Evolutionary conservation across 2,113 vertebrate species (phyloP).

Genomic region (Noctilio leporinus): DNA sequence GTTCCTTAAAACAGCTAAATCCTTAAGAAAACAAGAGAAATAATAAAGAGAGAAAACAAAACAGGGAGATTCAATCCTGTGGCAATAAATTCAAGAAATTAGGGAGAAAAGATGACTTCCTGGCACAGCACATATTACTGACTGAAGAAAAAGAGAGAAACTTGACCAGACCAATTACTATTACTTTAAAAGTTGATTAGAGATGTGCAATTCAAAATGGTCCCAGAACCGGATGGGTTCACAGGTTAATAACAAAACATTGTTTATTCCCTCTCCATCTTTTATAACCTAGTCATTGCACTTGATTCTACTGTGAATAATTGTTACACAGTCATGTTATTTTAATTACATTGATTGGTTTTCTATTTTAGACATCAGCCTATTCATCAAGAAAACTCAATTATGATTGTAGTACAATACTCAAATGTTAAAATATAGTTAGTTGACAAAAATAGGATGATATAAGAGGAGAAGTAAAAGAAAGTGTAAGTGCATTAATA

Average conservation of each 20-base stretch:
- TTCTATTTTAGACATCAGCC: neutral
- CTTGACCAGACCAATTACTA: neutral
- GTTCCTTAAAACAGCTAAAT: neutral
- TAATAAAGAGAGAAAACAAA: neutral
- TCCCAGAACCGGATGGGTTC: neutral
- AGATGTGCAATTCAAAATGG: neutral
- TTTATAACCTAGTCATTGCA: neutral
- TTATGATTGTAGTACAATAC: neutral
- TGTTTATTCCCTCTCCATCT: neutral
- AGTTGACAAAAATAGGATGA: neutral
- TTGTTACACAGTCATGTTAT: neutral
- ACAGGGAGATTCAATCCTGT: neutral
- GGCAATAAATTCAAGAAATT: neutral
- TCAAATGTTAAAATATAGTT: neutral
- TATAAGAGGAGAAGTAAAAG: neutral
- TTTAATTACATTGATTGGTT: neutral
- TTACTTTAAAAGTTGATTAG: neutral
- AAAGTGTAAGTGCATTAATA: neutral
- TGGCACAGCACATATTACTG: neutral
- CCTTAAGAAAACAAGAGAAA: neutral
- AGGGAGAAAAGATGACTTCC: neutral
- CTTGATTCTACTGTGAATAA: neutral
- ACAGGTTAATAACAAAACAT: neutral
- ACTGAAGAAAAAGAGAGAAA: neutral
- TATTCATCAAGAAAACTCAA: neutral